These are phyloP conservation scores for Caenorhabditis wallacei DNA, from an alignment of 2,888 invertebrate species.

Conservation along the genomic window DNA sequence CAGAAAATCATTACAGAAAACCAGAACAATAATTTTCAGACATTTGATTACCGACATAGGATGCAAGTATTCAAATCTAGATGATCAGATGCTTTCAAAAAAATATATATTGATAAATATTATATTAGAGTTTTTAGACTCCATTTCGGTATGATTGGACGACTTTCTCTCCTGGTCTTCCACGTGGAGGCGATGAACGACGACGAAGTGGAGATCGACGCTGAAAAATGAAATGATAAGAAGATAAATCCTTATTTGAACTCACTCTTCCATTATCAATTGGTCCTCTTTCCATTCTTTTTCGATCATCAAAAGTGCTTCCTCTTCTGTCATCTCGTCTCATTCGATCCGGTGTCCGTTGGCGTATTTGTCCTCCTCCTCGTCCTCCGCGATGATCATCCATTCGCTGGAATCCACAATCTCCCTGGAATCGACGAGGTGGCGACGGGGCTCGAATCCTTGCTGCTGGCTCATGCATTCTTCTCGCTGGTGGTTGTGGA, in stretches of 20 bases:
- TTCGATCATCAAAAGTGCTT: constrained; percentile 24
- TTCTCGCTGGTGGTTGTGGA: constrained; percentile 21
- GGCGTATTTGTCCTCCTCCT: background rate
- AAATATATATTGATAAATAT: background rate
- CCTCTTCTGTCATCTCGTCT: constrained; percentile 23
- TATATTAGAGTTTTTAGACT: constrained; percentile 3
- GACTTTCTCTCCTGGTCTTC: constrained; percentile 41
- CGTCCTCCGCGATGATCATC: constrained; percentile 33
- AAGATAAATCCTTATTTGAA: too few relatives aligned
- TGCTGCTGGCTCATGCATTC: constrained; percentile 22
- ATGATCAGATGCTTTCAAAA: background rate
- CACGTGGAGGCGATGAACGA: constrained; percentile 26
- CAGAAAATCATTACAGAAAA: constrained; percentile 15
- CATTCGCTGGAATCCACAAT: constrained; percentile 15
- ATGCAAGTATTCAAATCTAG: background rate
- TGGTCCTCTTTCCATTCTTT: constrained; percentile 13
- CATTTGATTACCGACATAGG: background rate
- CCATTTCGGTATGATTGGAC: constrained; percentile 46
- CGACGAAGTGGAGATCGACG: constrained; percentile 25
- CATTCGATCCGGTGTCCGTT: constrained; percentile 1
- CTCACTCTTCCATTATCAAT: constrained; percentile 10
- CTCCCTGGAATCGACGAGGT: constrained; percentile 20
- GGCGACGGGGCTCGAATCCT: constrained; percentile 29
- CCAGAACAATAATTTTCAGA: background rate
- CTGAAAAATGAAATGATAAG: constrained; percentile 4